These are phyloP conservation scores for Rhodeus uyekii DNA, from an alignment of 2,797 vertebrate genomes.

Conservation along the genomic window DNA sequence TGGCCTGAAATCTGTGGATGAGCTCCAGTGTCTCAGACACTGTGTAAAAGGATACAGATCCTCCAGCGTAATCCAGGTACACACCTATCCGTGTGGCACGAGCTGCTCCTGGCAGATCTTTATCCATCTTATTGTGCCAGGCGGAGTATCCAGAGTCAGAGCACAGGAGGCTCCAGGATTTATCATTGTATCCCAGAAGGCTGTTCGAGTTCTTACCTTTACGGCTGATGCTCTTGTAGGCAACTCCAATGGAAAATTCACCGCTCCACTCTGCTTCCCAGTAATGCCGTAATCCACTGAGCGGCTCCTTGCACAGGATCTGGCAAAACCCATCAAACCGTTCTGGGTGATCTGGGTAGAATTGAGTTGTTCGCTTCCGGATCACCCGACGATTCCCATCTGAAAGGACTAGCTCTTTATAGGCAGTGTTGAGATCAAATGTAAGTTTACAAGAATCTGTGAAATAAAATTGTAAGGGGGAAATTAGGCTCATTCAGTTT, in stretches of 20 bases:
- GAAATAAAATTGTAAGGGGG: background rate
- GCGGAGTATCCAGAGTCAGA: slow-evolving; percentile 79
- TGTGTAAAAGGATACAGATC: slow-evolving; percentile 73
- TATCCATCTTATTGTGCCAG: slow-evolving; percentile 79
- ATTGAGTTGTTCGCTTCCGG: slow-evolving; percentile 71
- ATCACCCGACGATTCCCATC: slow-evolving; percentile 73
- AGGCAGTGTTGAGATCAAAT: slow-evolving; percentile 79
- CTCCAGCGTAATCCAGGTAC: slow-evolving; percentile 74
- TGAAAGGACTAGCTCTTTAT: slow-evolving; percentile 76
- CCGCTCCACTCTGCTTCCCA: slow-evolving; percentile 81
- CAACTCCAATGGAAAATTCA: slow-evolving; percentile 78
- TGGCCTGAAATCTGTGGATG: slow-evolving; percentile 76
- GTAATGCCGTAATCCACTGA: slow-evolving; percentile 76
- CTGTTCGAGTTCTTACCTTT: slow-evolving; percentile 81
- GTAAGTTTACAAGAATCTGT: slow-evolving; percentile 64
- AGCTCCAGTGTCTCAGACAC: slow-evolving; percentile 74
- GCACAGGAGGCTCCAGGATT: slow-evolving; percentile 82
- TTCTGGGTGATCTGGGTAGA: slow-evolving; percentile 75
- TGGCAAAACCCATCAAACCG: slow-evolving; percentile 82
- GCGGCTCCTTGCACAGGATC: slow-evolving; percentile 75
- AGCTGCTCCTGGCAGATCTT: slow-evolving; percentile 63
- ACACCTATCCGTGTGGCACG: slow-evolving; percentile 72
- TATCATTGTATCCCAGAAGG: slow-evolving; percentile 81
- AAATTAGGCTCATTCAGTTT: background rate
- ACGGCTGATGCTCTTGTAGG: slow-evolving; percentile 79